Conservation (phyloP, 2,797 vertebrate species). For the Tokudaia tokunoshimensis region DNA sequence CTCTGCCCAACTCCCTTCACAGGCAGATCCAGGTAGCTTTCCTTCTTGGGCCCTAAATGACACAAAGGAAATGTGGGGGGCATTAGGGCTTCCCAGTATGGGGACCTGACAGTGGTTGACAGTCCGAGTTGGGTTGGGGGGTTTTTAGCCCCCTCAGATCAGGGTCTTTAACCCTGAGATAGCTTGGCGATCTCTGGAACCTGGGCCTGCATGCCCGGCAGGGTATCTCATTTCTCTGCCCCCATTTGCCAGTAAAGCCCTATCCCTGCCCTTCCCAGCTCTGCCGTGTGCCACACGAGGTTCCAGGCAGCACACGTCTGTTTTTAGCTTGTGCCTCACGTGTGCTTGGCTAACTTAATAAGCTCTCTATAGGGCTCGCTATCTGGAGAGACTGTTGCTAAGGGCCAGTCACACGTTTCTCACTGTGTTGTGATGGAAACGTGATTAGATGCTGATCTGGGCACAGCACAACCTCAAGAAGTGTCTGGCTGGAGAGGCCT, state of each 20-base stretch:
- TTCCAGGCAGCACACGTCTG: conserved; percentile 64
- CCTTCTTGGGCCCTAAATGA: background rate
- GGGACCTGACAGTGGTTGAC: background rate
- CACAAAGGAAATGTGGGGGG: too few relatives aligned
- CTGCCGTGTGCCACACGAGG: conserved; percentile 64
- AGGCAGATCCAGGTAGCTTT: background rate
- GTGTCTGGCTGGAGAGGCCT: conserved; percentile 71
- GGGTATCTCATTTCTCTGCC: background rate
- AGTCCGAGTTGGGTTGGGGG: too few relatives aligned
- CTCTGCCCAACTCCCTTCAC: conserved; percentile 23
- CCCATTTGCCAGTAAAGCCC: background rate
- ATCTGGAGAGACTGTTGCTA: conserved; percentile 82
- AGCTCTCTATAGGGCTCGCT: conserved; percentile 82
- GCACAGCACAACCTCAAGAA: conserved; percentile 47
- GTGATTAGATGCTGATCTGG: conserved; percentile 79
- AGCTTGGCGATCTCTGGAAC: background rate
- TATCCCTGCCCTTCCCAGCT: conserved; percentile 1
- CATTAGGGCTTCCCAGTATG: background rate
- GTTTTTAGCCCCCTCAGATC: background rate
- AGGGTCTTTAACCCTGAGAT: background rate
- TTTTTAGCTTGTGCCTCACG: conserved; percentile 81
- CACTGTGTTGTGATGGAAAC: conserved; percentile 82
- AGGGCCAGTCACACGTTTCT: conserved; percentile 76
- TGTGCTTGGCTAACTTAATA: conserved; percentile 77
- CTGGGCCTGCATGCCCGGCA: background rate